Conservation (phyloP, 92 coral and sea anemone species). For the Paragorgia papillata region DNA sequence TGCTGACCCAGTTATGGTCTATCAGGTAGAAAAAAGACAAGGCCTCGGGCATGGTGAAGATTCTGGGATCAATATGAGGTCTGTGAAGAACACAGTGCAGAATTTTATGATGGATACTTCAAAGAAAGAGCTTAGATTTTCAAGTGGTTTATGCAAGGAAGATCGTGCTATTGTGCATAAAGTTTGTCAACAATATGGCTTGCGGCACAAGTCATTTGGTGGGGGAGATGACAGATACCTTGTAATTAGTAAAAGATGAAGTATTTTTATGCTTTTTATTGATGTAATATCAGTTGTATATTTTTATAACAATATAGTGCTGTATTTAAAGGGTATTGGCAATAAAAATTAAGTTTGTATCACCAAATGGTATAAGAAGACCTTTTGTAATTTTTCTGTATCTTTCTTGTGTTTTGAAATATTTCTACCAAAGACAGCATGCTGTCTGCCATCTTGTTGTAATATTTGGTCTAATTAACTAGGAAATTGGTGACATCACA, state of each 20-base stretch:
- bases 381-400: no score
- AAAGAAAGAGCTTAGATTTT: slow-evolving; percentile 73
- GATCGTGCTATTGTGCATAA: slow-evolving; percentile 81
- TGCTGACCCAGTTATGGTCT: slow-evolving; percentile 79
- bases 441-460: no score
- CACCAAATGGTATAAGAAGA: no score
- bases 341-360: no score
- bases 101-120: slow-evolving; percentile 64
- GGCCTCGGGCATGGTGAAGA: slow-evolving; percentile 69
- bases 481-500: no score
- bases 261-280: neutral
- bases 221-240: slow-evolving; percentile 72
- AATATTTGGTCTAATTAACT: no score
- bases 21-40: slow-evolving; percentile 67
- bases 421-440: no score
- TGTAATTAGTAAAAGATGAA: slow-evolving; percentile 69
- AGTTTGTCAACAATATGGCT: slow-evolving; percentile 67
- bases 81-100: slow-evolving; percentile 65
- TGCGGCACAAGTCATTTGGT: slow-evolving; percentile 77
- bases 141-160: slow-evolving; percentile 71
- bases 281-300: neutral
- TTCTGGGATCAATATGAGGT: slow-evolving; percentile 49
- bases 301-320: neutral
- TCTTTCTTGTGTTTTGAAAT: no score
- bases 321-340: no score